These are phyloP conservation scores for Apodemia duryi DNA, from an alignment of 2,888 invertebrate genomes.

Conservation along the genomic window DNA sequence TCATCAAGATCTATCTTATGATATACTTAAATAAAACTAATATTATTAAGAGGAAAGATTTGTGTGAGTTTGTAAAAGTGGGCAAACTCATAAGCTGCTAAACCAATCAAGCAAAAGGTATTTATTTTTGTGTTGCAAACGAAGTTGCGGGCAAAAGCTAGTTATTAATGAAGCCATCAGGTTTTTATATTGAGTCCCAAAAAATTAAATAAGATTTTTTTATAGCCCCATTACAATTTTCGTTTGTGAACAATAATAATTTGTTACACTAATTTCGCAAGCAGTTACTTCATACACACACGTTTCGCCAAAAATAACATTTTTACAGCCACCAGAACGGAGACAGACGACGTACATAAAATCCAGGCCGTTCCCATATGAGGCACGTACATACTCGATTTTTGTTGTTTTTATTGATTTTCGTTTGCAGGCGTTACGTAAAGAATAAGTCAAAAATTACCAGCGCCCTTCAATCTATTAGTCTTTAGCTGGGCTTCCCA, in stretches of 20 bases:
- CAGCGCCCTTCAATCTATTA: neutral
- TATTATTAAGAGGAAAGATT: no score
- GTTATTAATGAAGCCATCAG: no score
- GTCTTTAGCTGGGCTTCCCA: neutral
- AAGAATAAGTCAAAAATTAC: neutral
- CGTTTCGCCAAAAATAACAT: conserved; percentile 27
- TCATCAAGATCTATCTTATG: no score
- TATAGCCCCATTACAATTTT: neutral
- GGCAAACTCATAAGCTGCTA: no score
- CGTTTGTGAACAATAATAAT: neutral
- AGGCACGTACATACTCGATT: conserved; percentile 27
- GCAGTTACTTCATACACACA: conserved; percentile 4
- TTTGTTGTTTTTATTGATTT: neutral
- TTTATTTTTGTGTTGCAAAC: no score
- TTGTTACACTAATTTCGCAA: neutral
- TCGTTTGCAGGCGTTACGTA: conserved; percentile 1
- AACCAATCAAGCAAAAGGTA: no score
- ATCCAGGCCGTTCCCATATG: conserved; percentile 29
- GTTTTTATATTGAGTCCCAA: no score
- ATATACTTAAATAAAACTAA: no score
- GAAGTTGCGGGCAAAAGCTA: no score
- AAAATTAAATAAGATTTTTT: no score
- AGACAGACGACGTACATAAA: conserved; percentile 23
- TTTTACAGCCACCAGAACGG: conserved; percentile 29
- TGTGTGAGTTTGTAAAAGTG: no score